Evolutionary conservation across 2,797 vertebrate genomes (phyloP), one percentile per base, ranked within the genome.

Genomic region (Catharus ustulatus): DNA sequence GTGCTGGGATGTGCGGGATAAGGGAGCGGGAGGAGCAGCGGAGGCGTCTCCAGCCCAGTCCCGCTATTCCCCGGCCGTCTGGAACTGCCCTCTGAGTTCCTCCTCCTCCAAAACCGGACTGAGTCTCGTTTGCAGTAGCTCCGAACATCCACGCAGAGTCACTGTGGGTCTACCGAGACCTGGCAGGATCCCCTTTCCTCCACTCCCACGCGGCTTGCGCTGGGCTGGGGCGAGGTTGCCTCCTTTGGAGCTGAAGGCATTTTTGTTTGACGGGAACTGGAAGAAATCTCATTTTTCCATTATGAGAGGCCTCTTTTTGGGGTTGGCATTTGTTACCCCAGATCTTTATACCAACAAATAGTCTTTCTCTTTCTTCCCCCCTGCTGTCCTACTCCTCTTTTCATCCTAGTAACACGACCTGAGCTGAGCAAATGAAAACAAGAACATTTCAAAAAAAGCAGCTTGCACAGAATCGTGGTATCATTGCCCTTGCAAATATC

Each of bases 131-230:
- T 80, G 92, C 27, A 91, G 52, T 83, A 74, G 40, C 85, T 16
- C 0, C 38, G 5, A 5, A 4, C 10, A 27, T 52, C 96, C 97
- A 92, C 96, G 22, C 57, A 69, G 97, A 83, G 97, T 86, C 92
- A 90, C 95, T 97, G 95, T 97, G 92, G 91, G n/a, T 94, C 97
- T 12, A 92, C 75, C 14, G n/a, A 89, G 75, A 8, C 52, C 19
- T 3, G 36, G 59, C 58, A 4, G 9, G 16, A 52, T 9, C 55
- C 15, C 49, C 64, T 73, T 85, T 71, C 61, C 20, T 23, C 12
- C 24, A 3, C 45, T 8, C 59, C 30, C 27, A 32, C 26, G 22
- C 38, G 12, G 17, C 59, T 34, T 46, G 46, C 59, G 24, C 21
- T 38, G 43, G 54, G 67, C 49, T n/a, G 69, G 46, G 66, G 61